Percentiles rank a stretch among this genome's conserved stretches.
Conservation (phyloP, 2,888 invertebrate genomes). For the Himalopsyche kuldschensis region DNA sequence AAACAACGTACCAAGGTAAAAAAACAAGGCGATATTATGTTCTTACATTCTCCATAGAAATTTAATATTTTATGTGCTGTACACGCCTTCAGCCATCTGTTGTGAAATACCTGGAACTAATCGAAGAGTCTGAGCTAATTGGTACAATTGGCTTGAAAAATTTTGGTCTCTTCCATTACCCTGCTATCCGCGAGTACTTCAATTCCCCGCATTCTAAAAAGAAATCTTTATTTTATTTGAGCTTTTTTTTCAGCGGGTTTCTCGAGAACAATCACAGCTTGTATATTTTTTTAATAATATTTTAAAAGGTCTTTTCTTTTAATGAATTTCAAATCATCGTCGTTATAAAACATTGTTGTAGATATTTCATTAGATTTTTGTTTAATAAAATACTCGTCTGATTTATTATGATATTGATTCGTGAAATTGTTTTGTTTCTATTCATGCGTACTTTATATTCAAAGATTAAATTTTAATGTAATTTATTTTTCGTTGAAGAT, state of each 20-base stretch:
- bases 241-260: not conserved
- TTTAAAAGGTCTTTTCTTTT: not conserved
- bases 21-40: not conserved
- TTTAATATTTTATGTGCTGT: not conserved
- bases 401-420: too few relatives aligned
- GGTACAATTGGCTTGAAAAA: not conserved
- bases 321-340: not conserved
- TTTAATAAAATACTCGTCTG: too few relatives aligned
- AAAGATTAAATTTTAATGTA: too few relatives aligned
- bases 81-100: not conserved
- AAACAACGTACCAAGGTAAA: not conserved
- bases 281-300: not conserved
- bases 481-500: too few relatives aligned
- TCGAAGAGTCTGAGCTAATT: constrained; percentile 13
- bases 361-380: not conserved
- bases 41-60: not conserved
- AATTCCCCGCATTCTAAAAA: not conserved
- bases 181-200: constrained; percentile 2
- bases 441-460: too few relatives aligned
- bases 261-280: not conserved
- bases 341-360: not conserved
- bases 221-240: not conserved
- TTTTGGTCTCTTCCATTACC: constrained; percentile 19
- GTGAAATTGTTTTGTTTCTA: too few relatives aligned
- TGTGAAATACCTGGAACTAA: constrained; percentile 5